Percentiles rank a stretch among this genome's conserved stretches.
phyloP scores from a whole-genome alignment of 1,140 invertebrate species.

The Eulimnadia texana region DNA sequence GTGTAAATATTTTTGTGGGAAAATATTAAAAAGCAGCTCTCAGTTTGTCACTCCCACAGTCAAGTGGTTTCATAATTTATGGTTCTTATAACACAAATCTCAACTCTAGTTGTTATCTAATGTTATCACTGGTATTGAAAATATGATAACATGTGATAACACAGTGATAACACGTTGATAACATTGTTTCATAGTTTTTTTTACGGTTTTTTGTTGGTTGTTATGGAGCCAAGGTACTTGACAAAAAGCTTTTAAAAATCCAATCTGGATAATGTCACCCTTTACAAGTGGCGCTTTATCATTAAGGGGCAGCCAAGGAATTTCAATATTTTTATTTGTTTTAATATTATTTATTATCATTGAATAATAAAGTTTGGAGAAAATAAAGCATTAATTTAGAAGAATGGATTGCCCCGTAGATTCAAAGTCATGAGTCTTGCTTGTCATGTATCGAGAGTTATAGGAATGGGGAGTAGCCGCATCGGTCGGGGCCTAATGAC shows the following conservation, averaged over 20 bases:
- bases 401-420: too few relatives aligned
- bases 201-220: background rate
- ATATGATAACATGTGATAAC: too few relatives aligned
- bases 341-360: background rate
- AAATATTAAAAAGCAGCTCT: too few relatives aligned
- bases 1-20: too few relatives aligned
- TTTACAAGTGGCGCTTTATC: background rate
- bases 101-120: too few relatives aligned
- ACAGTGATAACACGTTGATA: background rate
- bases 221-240: background rate
- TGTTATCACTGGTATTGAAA: too few relatives aligned
- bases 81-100: too few relatives aligned
- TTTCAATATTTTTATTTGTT: background rate
- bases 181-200: background rate
- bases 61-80: too few relatives aligned
- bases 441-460: background rate
- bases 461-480: too few relatives aligned
- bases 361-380: too few relatives aligned
- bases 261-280: background rate
- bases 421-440: background rate
- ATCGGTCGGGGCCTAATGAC: background rate
- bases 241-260: background rate
- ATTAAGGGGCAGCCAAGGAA: background rate
- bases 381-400: too few relatives aligned
- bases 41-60: too few relatives aligned